A percentile compares a stretch with the other conserved stretches of the same genome.
Conservation (phyloP, 2,113 vertebrate species). For the Chaenogobius annularis region DNA sequence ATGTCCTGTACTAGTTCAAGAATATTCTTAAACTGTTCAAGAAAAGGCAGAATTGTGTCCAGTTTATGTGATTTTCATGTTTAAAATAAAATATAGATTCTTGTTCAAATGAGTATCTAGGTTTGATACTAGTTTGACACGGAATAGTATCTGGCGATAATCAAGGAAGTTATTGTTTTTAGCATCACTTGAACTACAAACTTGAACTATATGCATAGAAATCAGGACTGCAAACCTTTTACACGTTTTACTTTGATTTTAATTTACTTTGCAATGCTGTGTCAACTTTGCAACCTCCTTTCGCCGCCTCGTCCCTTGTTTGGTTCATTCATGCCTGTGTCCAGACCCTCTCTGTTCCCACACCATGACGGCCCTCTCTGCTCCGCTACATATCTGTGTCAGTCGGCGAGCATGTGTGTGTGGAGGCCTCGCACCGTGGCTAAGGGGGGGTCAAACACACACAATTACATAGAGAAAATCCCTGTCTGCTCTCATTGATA, state of each 20-base stretch:
- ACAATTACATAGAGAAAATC: constrained; percentile 29
- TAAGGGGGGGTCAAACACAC: constrained; percentile 35
- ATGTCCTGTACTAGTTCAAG: no score
- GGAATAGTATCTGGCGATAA: no score
- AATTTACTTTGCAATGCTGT: neutral
- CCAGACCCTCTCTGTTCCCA: constrained; percentile 46
- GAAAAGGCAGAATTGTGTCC: no score
- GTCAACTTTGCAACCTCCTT: constrained; percentile 12
- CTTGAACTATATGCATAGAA: no score
- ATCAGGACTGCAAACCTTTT: no score
- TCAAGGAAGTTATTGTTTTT: no score
- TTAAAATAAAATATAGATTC: no score
- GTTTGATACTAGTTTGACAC: no score
- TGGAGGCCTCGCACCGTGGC: constrained; percentile 56
- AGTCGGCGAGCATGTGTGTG: constrained; percentile 21
- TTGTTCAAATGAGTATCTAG: no score
- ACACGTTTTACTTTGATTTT: neutral
- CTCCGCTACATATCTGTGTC: constrained; percentile 60
- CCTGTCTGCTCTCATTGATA: constrained; percentile 6
- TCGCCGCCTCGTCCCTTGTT: constrained; percentile 22
- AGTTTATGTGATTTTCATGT: no score
- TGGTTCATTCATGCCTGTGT: constrained; percentile 56
- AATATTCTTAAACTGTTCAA: no score
- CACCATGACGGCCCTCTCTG: constrained; percentile 33
- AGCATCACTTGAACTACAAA: no score